Evolutionary conservation across 2,113 vertebrate species (phyloP).

Genomic region (Oreotragus oreotragus): DNA sequence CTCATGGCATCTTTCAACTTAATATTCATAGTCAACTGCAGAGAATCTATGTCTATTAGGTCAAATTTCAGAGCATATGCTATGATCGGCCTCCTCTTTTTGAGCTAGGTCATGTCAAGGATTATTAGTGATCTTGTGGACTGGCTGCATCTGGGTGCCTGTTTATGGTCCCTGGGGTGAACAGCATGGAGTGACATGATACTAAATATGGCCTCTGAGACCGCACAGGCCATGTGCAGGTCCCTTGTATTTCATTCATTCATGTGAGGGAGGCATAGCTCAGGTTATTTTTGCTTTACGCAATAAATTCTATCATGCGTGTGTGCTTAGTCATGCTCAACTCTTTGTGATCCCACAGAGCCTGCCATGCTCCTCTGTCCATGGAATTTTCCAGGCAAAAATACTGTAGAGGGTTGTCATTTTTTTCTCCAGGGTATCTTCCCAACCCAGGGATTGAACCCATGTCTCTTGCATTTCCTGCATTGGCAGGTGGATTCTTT

Average conservation of each 20-base stretch:
- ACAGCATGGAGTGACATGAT: not conserved
- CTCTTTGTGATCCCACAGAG: not conserved
- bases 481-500: not conserved
- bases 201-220: not conserved
- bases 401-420: not conserved
- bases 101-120: not conserved
- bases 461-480: not conserved
- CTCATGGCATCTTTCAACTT: not conserved
- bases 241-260: not conserved
- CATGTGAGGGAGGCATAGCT: not conserved
- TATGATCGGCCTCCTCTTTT: not conserved
- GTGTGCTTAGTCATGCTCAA: not conserved
- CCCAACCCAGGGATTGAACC: not conserved
- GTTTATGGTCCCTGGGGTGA: not conserved
- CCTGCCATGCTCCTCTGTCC: not conserved
- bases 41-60: not conserved
- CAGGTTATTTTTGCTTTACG: not conserved
- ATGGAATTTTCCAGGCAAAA: not conserved
- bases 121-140: not conserved
- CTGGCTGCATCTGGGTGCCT: not conserved
- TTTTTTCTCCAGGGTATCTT: not conserved
- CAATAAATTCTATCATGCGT: not conserved
- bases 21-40: not conserved
- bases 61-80: not conserved
- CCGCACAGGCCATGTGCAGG: not conserved